Evolutionary conservation across 1,140 invertebrate genomes (phyloP).

Genomic region (Drosophila pruinosa): DNA sequence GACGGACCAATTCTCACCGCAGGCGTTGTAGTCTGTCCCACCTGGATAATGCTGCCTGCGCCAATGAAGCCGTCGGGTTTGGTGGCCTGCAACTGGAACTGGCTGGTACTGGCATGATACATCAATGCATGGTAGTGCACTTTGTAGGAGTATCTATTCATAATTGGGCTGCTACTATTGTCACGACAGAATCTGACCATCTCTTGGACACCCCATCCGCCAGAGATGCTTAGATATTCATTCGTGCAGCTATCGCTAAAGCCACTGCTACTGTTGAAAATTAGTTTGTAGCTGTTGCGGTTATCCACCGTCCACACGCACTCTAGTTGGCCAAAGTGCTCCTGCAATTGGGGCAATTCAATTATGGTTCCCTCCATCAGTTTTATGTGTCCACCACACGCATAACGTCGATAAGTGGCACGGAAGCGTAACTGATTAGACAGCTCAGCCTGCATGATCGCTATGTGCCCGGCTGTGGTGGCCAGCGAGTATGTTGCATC

Average conservation of each 20-base stretch:
- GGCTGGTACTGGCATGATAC: background rate
- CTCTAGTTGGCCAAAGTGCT: constrained; percentile 42
- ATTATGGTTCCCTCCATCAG: constrained; percentile 32
- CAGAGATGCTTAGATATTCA: constrained; percentile 49
- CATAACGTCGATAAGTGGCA: constrained; percentile 45
- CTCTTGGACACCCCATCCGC: background rate
- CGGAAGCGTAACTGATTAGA: constrained; percentile 16
- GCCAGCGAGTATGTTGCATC: constrained; percentile 43
- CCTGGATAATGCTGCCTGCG: background rate
- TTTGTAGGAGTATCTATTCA: background rate
- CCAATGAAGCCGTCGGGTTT: background rate
- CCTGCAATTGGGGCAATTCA: constrained; percentile 13
- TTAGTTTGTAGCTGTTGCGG: constrained; percentile 21
- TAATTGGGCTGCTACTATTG: constrained; percentile 25
- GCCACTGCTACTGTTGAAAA: constrained; percentile 36
- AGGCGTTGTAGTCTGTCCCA: constrained; percentile 2
- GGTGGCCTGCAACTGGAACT: constrained; percentile 21
- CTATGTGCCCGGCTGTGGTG: constrained; percentile 25
- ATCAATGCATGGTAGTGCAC: constrained; percentile 54
- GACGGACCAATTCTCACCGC: constrained; percentile 28
- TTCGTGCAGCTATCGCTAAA: constrained; percentile 61
- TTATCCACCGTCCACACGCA: constrained; percentile 45
- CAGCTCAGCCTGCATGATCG: background rate
- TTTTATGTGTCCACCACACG: constrained; percentile 44
- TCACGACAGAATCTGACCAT: constrained; percentile 45